phyloP scores from a whole-genome alignment of 2,113 vertebrate genomes.

The Prinia subflava region DNA sequence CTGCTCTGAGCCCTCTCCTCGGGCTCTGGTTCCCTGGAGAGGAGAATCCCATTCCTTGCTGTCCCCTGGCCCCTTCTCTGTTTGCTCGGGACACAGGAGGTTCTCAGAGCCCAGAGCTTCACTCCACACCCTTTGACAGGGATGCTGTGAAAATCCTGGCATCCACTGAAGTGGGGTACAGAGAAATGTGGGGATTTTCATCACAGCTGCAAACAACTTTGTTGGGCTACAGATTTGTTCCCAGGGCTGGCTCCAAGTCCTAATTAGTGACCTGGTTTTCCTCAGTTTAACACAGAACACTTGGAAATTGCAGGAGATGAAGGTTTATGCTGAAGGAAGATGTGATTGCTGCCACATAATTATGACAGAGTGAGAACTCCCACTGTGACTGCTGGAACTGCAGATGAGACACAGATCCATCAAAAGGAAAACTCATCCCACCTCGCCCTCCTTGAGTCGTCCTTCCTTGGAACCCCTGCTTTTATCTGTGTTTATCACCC shows the following conservation, averaged over 20 bases:
- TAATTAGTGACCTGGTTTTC: neutral
- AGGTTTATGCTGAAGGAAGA: neutral
- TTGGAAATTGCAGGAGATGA: neutral
- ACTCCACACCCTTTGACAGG: neutral
- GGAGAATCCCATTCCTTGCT: neutral
- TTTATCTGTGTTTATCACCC: neutral
- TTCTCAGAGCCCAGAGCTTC: neutral
- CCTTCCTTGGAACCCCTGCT: neutral
- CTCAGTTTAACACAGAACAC: neutral
- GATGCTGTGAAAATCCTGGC: neutral
- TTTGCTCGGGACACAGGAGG: neutral
- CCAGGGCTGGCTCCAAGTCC: neutral
- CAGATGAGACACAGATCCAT: neutral
- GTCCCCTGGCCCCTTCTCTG: neutral
- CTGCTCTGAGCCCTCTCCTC: neutral
- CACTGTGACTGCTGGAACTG: neutral
- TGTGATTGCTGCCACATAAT: neutral
- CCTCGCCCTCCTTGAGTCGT: fast-evolving
- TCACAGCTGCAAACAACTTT: neutral
- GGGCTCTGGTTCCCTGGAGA: neutral
- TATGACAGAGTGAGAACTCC: neutral
- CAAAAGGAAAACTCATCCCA: neutral
- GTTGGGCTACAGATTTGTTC: neutral
- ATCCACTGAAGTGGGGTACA: neutral
- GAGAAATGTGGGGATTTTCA: neutral